phyloP scores from a whole-genome alignment of 2,797 vertebrate genomes.

The Triplophysa bombifrons region DNA sequence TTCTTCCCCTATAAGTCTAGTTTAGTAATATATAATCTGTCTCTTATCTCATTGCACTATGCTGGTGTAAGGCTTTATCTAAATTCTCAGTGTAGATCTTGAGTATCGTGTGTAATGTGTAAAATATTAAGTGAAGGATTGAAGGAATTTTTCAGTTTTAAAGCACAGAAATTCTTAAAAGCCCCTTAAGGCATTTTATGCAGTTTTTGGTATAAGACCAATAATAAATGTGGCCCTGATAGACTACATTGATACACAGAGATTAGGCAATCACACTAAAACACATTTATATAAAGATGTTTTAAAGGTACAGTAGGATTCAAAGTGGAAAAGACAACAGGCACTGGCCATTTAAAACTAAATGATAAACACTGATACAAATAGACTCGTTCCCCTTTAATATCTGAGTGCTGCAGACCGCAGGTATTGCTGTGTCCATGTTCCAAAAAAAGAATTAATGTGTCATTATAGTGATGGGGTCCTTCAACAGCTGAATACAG shows the following conservation, averaged over 20 bases:
- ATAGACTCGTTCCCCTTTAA: neutral
- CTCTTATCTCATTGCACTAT: slow-evolving; percentile 1
- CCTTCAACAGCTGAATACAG: slow-evolving; percentile 16
- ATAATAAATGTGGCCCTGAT: neutral
- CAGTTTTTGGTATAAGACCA: no score
- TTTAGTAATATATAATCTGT: slow-evolving; percentile 34
- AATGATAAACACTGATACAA: neutral
- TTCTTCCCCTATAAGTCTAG: neutral
- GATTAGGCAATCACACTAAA: neutral
- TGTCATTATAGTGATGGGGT: slow-evolving; percentile 34
- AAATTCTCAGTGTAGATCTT: slow-evolving; percentile 22
- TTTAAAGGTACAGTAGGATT: neutral
- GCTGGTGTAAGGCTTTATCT: slow-evolving; percentile 21
- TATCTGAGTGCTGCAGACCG: neutral
- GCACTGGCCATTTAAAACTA: neutral
- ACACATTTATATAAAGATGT: neutral
- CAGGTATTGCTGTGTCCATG: neutral
- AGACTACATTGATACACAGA: neutral
- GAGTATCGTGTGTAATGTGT: neutral
- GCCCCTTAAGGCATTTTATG: neutral
- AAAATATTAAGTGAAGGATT: slow-evolving; percentile 34
- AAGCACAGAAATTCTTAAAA: neutral
- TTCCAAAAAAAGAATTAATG: slow-evolving; percentile 16
- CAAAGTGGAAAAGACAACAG: neutral
- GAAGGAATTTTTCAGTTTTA: slow-evolving; percentile 51